A percentile compares a stretch with the other conserved stretches of the same genome.
phyloP scores from a whole-genome alignment of 1,140 invertebrate genomes.

The Thalassaphorura encarpata region DNA sequence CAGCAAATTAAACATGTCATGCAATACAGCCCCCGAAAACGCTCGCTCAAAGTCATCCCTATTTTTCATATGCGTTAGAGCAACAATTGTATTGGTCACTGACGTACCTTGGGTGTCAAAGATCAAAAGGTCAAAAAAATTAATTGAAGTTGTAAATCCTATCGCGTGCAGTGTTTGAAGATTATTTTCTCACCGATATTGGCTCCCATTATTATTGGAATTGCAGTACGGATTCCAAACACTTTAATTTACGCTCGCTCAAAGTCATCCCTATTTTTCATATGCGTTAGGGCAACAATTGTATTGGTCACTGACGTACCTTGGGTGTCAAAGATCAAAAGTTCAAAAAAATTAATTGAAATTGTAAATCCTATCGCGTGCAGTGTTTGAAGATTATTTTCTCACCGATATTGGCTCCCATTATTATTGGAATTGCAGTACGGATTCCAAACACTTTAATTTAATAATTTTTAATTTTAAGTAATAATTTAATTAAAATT shows the following conservation, averaged over 20 bases:
- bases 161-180: too few relatives aligned
- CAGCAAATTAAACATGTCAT: slow-evolving; percentile 47
- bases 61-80: slow-evolving; percentile 42
- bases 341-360: too few relatives aligned
- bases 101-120: slow-evolving; percentile 53
- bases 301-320: slow-evolving; percentile 53
- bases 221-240: slow-evolving; percentile 39
- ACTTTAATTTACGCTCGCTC: slow-evolving; percentile 34
- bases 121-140: too few relatives aligned
- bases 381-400: too few relatives aligned
- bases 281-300: slow-evolving; percentile 46
- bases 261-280: slow-evolving; percentile 41
- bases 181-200: too few relatives aligned
- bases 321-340: too few relatives aligned
- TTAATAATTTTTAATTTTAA: too few relatives aligned
- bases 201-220: slow-evolving; percentile 49
- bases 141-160: too few relatives aligned
- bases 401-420: slow-evolving; percentile 55
- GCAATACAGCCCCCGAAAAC: slow-evolving; percentile 50
- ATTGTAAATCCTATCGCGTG: too few relatives aligned
- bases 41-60: slow-evolving; percentile 36
- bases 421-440: slow-evolving; percentile 47
- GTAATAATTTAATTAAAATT: too few relatives aligned
- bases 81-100: slow-evolving; percentile 50
- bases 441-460: too few relatives aligned